A percentile compares a stretch with the other conserved stretches of the same genome.
Evolutionary conservation across 2,888 invertebrate genomes (phyloP).

Genomic region (Slavum lentiscoides): DNA sequence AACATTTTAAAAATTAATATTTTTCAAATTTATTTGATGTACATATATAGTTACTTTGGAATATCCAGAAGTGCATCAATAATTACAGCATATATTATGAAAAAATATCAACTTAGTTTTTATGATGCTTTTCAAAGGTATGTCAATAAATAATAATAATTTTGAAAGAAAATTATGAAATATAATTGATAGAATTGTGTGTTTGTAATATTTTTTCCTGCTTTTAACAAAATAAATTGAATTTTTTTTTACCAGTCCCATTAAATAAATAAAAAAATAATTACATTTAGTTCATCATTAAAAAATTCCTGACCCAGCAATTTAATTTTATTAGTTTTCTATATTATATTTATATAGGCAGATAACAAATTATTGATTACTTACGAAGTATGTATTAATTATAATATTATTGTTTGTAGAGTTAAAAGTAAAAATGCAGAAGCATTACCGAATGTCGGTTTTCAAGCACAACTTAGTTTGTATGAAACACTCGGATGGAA

Average conservation of each 20-base stretch:
- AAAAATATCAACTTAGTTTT: slow-evolving; percentile 74
- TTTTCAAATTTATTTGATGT: not conserved
- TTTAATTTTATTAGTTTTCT: too few species aligned
- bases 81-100: slow-evolving; percentile 86
- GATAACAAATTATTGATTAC: too few species aligned
- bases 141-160: slow-evolving; percentile 38
- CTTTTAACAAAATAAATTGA: too few species aligned
- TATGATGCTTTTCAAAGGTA: slow-evolving; percentile 70
- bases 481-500: slow-evolving; percentile 77
- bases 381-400: too few species aligned
- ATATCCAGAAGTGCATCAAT: slow-evolving; percentile 87
- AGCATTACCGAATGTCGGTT: slow-evolving; percentile 80
- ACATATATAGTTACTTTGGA: slow-evolving; percentile 74
- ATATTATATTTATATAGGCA: too few species aligned
- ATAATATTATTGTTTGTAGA: slow-evolving; percentile 57
- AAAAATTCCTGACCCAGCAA: too few species aligned
- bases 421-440: slow-evolving; percentile 74
- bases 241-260: too few species aligned
- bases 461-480: slow-evolving; percentile 75
- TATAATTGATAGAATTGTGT: not conserved
- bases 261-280: too few species aligned
- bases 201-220: too few species aligned
- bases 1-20: not conserved
- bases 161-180: not conserved
- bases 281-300: too few species aligned